phyloP scores from a whole-genome alignment of 2,888 invertebrate species.

The Nebria brevicollis region DNA sequence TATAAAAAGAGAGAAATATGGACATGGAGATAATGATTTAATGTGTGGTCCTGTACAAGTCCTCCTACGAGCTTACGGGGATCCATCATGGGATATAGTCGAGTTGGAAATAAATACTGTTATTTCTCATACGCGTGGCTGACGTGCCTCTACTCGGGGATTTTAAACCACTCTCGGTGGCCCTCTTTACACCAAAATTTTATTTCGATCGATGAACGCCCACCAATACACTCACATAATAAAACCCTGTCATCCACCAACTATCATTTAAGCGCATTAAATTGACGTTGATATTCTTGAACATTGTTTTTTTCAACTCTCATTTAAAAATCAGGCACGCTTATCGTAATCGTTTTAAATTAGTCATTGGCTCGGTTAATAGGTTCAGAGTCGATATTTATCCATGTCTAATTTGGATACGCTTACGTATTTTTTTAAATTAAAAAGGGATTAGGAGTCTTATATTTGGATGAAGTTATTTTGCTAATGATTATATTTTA shows the following conservation, averaged over 20 bases:
- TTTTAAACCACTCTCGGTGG: conserved; percentile 33
- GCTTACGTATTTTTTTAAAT: background rate
- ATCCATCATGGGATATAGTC: conserved; percentile 43
- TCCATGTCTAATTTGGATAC: background rate
- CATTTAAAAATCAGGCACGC: conserved; percentile 39
- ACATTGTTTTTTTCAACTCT: conserved; percentile 40
- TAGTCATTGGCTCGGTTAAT: conserved; percentile 16
- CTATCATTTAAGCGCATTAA: conserved; percentile 33
- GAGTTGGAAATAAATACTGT: conserved; percentile 43
- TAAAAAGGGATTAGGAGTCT: too few species aligned
- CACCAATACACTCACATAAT: background rate
- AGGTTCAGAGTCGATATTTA: background rate
- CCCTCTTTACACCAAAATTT: conserved; percentile 35
- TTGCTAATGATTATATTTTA: too few species aligned
- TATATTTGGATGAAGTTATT: too few species aligned
- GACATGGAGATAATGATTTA: conserved; percentile 34
- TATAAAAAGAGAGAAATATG: background rate
- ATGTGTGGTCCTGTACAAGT: conserved; percentile 28
- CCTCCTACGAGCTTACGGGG: conserved; percentile 27
- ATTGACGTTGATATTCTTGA: conserved; percentile 38
- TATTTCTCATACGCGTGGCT: conserved; percentile 41
- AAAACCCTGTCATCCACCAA: conserved; percentile 21
- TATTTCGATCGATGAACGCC: conserved; percentile 20
- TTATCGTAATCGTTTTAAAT: conserved; percentile 44
- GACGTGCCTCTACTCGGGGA: conserved; percentile 25